Base-by-base conservation (phyloP, 2,113 vertebrate species). In the Saimiri boliviensis region DNA sequence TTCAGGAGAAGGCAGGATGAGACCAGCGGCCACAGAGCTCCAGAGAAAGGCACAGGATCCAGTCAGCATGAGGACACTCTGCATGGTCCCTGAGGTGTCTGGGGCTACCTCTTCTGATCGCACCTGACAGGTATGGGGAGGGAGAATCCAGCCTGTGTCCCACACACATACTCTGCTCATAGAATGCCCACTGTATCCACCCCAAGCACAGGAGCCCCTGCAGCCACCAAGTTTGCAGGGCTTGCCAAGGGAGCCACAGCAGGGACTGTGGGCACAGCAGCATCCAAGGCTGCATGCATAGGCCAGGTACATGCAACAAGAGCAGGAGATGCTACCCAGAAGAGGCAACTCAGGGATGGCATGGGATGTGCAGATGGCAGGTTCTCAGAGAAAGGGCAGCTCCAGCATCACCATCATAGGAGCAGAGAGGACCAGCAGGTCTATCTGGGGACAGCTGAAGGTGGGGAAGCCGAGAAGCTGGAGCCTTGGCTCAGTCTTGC, bases 321-420 rank as follows among this genome's bases (percentile, higher is more conserved):
- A 37, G 30, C 5, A 2, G 25, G 49, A 70, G 13, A 63, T 8
- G 2, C 40, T 0, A 10, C 16, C 21, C 21, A 25, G 52, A 82
- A 74, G 77, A 40, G 14, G 20, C 2, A 17, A 13, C 20, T 11
- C 10, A 16, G 10, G 47, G 14, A 0, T 6, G 17, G 16, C 0
- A 1, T 1, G n/a, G 21, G 27, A 52, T 8, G 21, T 6, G 74
- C 0, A 0, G 73, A 32, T 6, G 4, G 17, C 60, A 42, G 52
- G 52, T 16, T 20, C 25, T 35, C 10, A 14, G 45, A 74, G 8
- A 7, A 54, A 30, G 19, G 52, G 20, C 3, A 2, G 63, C 1
- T 0, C 1, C 10, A 20, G 19, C 19, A 16, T 1, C 20, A 3
- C 23, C 1, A 3, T 5, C 3, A 14, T 42, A 5, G 66, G 77